These are phyloP conservation scores for Enteromius afrohamiltoni DNA, from an alignment of 2,797 vertebrate species.

Conservation along the genomic window DNA sequence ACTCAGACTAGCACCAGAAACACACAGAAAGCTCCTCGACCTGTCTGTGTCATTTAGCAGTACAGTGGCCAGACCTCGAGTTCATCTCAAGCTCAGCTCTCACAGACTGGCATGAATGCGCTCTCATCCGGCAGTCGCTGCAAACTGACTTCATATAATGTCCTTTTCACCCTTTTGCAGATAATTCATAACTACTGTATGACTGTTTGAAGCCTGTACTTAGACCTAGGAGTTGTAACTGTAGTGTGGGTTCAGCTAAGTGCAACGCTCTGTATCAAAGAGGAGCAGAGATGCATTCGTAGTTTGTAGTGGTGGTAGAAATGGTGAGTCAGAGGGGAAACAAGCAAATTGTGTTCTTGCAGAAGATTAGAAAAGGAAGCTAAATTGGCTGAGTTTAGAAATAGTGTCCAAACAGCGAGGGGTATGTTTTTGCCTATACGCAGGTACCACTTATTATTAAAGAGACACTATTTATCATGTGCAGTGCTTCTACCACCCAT, in stretches of 20 bases:
- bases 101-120: background rate
- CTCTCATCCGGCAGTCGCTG: background rate
- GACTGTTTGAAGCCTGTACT: background rate
- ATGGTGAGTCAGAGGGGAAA: background rate
- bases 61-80: background rate
- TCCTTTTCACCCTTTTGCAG: background rate
- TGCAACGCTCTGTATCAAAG: background rate
- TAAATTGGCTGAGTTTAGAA: background rate
- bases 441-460: background rate
- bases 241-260: background rate
- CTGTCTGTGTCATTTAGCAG: constrained; percentile 23
- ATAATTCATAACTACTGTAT: background rate
- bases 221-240: background rate
- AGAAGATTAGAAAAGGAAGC: constrained; percentile 5
- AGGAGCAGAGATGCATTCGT: background rate
- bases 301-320: background rate
- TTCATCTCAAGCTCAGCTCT: background rate
- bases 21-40: constrained; percentile 33
- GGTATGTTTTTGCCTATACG: background rate
- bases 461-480: background rate
- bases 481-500: background rate
- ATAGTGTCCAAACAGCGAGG: background rate
- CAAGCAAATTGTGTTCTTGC: background rate
- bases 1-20: constrained; percentile 40
- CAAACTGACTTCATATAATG: background rate